Evolutionary conservation across 2,797 vertebrate species (phyloP).

Genomic region (Aphelocoma californica): DNA sequence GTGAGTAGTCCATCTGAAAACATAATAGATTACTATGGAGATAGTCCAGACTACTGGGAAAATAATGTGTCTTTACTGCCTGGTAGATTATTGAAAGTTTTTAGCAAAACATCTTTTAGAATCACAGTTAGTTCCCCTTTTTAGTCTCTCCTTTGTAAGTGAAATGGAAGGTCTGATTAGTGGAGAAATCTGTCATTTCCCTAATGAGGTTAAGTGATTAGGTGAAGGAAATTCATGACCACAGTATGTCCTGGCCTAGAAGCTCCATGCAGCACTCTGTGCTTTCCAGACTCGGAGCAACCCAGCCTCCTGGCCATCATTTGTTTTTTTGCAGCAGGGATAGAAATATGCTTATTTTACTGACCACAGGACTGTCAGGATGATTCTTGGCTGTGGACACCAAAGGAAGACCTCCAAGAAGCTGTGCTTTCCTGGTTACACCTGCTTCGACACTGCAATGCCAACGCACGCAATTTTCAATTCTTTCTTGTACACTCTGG

Average conservation of each 20-base stretch:
- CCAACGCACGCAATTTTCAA: neutral
- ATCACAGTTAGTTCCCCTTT: neutral
- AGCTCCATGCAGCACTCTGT: neutral
- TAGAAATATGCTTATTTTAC: neutral
- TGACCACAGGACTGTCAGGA: neutral
- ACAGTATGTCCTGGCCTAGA: neutral
- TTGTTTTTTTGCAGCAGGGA: neutral
- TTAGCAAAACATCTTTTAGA: neutral
- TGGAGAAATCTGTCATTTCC: neutral
- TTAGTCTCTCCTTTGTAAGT: neutral
- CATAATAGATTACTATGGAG: neutral
- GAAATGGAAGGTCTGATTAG: neutral
- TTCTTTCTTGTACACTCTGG: rapidly evolving
- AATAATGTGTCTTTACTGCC: neutral
- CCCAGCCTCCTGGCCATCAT: neutral
- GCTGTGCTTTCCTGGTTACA: neutral
- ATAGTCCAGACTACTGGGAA: neutral
- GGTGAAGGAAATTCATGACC: neutral
- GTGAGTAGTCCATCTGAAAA: neutral
- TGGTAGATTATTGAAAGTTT: neutral
- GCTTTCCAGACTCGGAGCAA: neutral
- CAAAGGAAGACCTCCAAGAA: neutral
- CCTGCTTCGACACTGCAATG: neutral
- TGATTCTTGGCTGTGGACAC: neutral
- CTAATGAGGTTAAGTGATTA: neutral